Base-by-base conservation (phyloP, 2,113 vertebrate genomes). In the Meriones unguiculatus region DNA sequence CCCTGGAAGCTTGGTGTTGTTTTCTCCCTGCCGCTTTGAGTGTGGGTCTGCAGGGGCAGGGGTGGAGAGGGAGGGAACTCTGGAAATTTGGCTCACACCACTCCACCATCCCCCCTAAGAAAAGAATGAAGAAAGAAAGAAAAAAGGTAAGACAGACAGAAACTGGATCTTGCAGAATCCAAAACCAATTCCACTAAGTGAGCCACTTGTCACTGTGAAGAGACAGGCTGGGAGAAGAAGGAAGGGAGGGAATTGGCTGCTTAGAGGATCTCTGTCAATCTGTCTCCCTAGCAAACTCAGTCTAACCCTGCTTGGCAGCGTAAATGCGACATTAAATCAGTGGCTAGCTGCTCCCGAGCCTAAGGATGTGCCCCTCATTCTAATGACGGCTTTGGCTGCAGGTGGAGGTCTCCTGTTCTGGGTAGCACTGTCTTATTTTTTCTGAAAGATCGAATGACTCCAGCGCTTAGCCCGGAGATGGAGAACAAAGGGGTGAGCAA, bases 361-460 rank as follows among this genome's bases (percentile, higher is more conserved):
- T 64, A 84, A 84, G 57, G n/a, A 64, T 84, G 57, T 64, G 57
- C n/a, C n/a, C 24, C 81, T 84, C n/a, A 84, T 64, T 12, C n/a
- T 28, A 64, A 15, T 28, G 57, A 41, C 64, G 15, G 4, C 24
- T 28, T 38, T 28, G 24, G n/a, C 57, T 84, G n/a, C 59, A 88
- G 70, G 12, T 25, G 10, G 76, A 90, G 75, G 24, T 41, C 50
- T 95, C 57, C 38, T 54, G 76, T 59, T 73, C n/a, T 41, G 35
- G 90, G 62, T 4, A 76, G 35, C 76, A 67, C 8, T 41, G 30
- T 95, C 75, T 89, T 25, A 17, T 46, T 93, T 96, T 96, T 72
- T 77, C 75, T 32, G 35, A 52, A 91, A 91, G 62, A 76, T 25
- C 75, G 70, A 24, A 14, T 82, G 91, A 82, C 50, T 2, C 4